phyloP scores from a whole-genome alignment of 2,113 vertebrate species.

The Chionodraco myersi region DNA sequence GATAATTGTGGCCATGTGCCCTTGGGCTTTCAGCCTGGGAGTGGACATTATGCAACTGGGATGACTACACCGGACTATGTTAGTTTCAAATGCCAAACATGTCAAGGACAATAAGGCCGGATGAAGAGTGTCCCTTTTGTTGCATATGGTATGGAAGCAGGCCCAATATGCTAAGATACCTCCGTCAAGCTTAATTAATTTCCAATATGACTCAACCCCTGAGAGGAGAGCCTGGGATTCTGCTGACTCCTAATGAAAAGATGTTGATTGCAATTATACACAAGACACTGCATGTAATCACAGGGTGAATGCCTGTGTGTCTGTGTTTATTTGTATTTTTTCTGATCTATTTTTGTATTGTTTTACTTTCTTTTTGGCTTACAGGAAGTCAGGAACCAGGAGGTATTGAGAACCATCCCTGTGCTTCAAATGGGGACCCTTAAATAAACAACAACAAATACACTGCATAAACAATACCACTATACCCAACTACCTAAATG shows the following conservation, averaged over 20 bases:
- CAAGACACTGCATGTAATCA: conserved; percentile 11
- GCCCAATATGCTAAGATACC: conserved; percentile 33
- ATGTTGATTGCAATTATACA: conserved; percentile 36
- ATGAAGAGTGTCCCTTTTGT: conserved; percentile 30
- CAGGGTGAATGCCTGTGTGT: not conserved
- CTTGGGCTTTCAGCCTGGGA: conserved; percentile 67
- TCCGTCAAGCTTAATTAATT: conserved; percentile 22
- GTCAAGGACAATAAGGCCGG: conserved; percentile 63
- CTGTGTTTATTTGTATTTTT: not conserved
- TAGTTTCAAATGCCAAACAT: conserved; percentile 77
- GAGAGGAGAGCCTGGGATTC: conserved; percentile 19
- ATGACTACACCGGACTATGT: conserved; percentile 64
- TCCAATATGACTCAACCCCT: conserved; percentile 22
- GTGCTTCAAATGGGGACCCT: not conserved
- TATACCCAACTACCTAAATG: not conserved
- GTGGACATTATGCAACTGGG: conserved; percentile 77
- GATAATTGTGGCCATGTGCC: conserved; percentile 76
- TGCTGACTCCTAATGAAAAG: conserved; percentile 53
- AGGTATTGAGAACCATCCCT: not conserved
- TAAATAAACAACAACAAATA: not conserved
- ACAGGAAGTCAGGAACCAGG: not conserved
- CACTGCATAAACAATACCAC: too few relatives aligned
- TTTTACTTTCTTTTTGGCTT: not conserved
- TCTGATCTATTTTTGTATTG: not conserved
- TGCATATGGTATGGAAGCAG: conserved; percentile 55